Evolutionary conservation across 2,113 vertebrate species (phyloP).

Genomic region (Thomomys bottae): DNA sequence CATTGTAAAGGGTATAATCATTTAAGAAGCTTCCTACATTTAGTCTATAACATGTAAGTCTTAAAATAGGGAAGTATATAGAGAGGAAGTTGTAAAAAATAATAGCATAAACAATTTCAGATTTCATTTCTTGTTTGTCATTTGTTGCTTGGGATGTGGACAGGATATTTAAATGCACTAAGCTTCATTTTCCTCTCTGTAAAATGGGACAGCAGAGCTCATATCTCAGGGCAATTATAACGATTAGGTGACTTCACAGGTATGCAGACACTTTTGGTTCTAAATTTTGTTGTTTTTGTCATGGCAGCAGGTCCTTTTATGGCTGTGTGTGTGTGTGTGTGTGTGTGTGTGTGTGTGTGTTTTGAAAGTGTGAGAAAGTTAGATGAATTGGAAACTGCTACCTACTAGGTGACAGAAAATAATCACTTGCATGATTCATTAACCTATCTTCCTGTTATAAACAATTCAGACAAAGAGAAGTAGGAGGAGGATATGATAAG

Average conservation of each 20-base stretch:
- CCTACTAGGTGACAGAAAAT: conserved; percentile 7
- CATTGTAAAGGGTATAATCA: neutral
- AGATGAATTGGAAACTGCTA: conserved; percentile 5
- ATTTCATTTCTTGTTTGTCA: conserved; percentile 3
- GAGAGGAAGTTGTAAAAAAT: neutral
- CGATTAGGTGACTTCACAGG: neutral
- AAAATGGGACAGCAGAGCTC: neutral
- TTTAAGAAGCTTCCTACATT: neutral
- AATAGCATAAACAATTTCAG: neutral
- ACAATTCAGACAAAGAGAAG: neutral
- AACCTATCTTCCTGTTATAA: conserved; percentile 6
- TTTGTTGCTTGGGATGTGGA: neutral
- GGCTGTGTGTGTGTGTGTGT: neutral
- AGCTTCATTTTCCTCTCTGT: neutral
- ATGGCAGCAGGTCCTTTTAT: neutral
- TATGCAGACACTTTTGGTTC: neutral
- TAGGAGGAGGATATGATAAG: neutral
- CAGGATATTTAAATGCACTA: neutral
- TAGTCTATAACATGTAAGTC: neutral
- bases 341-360: neutral
- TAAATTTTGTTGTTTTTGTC: conserved; percentile 29
- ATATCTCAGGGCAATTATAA: neutral
- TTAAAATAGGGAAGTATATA: neutral
- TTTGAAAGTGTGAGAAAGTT: neutral
- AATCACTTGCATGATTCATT: neutral